Conservation (phyloP, 1,140 invertebrate species). For the Aphidius ervi region DNA sequence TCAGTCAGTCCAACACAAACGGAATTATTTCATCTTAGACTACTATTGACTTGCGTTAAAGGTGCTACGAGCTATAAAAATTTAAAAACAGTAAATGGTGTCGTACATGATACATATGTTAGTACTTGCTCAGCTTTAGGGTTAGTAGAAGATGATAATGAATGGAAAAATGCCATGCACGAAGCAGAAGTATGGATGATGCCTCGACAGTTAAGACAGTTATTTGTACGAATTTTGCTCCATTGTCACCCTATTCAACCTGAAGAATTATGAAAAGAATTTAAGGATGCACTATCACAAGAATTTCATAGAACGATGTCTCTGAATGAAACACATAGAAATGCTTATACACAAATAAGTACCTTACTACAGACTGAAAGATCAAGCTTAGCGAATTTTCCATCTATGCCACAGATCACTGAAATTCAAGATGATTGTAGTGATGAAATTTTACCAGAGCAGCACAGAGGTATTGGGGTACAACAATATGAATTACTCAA, state of each 20-base stretch:
- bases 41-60: constrained; percentile 13
- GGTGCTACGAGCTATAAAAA: constrained; percentile 16
- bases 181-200: neutral
- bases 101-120: constrained; percentile 13
- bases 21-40: constrained; percentile 22
- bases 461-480: no score
- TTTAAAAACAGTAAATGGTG: constrained; percentile 19
- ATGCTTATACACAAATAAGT: neutral
- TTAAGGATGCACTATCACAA: no score
- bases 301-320: no score
- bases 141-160: constrained; percentile 22
- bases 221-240: constrained; percentile 11
- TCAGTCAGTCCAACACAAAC: no score
- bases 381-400: neutral
- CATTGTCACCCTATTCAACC: constrained; percentile 3
- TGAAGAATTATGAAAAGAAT: neutral
- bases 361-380: neutral
- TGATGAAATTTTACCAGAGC: no score
- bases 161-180: constrained; percentile 2
- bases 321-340: neutral
- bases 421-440: no score
- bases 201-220: constrained; percentile 2
- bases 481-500: no score
- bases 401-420: no score
- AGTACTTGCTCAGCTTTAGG: constrained; percentile 18